Evolutionary conservation across 2,113 vertebrate genomes (phyloP), one percentile per base, ranked within the genome.

Genomic region (Eurystomus gularis): DNA sequence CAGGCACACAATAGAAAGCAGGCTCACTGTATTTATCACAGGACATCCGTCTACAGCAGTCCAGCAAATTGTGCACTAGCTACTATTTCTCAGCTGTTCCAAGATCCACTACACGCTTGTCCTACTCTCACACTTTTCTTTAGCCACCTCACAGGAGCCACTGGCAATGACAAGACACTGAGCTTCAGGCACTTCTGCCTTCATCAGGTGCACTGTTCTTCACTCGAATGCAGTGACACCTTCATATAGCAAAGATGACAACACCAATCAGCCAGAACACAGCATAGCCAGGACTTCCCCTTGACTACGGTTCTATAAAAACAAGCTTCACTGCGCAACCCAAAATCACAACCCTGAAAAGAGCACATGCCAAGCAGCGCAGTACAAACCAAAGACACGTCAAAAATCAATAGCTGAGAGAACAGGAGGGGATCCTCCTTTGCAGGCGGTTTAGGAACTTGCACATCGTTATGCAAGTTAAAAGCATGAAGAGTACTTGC

Each of bases 231-330:
- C 51, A 57, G 48, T 19, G 2, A 78, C 52, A 15, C 15, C 40
- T 62, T 10, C 26, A 11, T 16, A 20, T 0, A 76, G 48, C 35
- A 68, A 39, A 55, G n/a, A 51, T 3, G 7, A 11, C 16, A 16
- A 3, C 19, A 21, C 31, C 11, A 3, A 46, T 4, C 18, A 78
- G 51, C 33, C 55, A 75, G 11, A 58, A 40, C 0, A 0, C 3
- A 10, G 42, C 46, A 46, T 1, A 70, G 80, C 25, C 23, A 48
- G 37, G 35, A 39, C 26, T 21, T 54, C 28, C 35, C 40, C 48
- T 46, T 42, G 26, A 39, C 29, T 3, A 39, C 9, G 71, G 35
- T 2, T 64, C 65, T 17, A 5, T 3, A 46, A 68, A 76, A 87
- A 4, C 15, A 19, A n/a, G 46, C 29, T 75, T 55, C 40, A 12